Percentiles rank a stretch among this genome's conserved stretches.
Conservation (phyloP, 2,113 vertebrate genomes). For the Malurus alboscapulatus region DNA sequence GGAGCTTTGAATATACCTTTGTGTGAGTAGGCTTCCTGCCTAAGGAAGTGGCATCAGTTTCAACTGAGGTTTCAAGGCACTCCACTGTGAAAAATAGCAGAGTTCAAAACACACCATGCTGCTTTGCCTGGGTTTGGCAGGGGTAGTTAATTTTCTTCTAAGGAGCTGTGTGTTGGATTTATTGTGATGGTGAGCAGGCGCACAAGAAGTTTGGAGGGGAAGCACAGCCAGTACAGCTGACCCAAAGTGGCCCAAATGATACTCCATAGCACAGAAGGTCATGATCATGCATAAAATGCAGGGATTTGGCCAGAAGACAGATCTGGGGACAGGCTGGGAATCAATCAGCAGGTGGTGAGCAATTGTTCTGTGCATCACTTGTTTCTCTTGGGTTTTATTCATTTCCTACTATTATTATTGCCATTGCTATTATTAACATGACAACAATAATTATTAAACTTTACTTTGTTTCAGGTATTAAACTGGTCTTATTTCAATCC, state of each 20-base stretch:
- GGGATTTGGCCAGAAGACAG: background rate
- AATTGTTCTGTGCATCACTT: background rate
- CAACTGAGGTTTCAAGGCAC: background rate
- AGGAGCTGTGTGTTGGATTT: background rate
- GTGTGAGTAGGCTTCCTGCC: background rate
- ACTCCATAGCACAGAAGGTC: background rate
- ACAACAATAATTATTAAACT: background rate
- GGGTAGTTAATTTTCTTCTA: background rate
- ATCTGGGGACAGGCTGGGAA: background rate
- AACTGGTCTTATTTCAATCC: background rate
- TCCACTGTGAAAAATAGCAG: background rate
- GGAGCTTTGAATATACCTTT: background rate
- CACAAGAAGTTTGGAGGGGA: background rate
- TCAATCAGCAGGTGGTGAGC: accelerated
- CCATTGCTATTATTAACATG: background rate
- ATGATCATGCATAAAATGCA: background rate
- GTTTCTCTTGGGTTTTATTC: background rate
- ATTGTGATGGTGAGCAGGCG: background rate
- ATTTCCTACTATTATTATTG: background rate
- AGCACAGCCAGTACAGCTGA: background rate
- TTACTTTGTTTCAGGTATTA: background rate
- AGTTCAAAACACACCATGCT: background rate
- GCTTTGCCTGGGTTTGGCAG: background rate
- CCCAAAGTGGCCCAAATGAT: background rate
- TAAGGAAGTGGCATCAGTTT: background rate